Evolutionary conservation across 1,140 invertebrate species (phyloP).

Genomic region (Lepidurus apus): DNA sequence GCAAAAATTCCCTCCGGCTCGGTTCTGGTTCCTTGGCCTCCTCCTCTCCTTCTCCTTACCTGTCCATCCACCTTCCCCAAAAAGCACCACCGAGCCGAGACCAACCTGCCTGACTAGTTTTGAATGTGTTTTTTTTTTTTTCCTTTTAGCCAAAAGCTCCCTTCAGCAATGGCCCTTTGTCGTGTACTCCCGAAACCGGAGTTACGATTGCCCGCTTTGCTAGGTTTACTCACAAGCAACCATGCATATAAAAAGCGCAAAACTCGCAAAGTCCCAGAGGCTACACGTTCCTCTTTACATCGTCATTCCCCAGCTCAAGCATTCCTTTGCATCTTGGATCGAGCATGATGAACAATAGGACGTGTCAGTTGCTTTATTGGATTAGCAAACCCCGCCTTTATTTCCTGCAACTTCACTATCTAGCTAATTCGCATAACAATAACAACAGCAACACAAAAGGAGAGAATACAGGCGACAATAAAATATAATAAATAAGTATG

Average conservation of each 20-base stretch:
- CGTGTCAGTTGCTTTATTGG: neutral
- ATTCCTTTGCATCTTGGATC: neutral
- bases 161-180: too few relatives aligned
- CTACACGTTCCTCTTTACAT: neutral
- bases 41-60: neutral
- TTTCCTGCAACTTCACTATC: too few relatives aligned
- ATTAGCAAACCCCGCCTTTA: neutral
- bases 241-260: neutral
- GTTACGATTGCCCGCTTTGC: neutral
- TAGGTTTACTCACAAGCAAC: neutral
- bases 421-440: too few relatives aligned
- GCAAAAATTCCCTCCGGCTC: neutral
- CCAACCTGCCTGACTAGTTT: constrained; percentile 2
- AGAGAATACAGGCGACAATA: neutral
- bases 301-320: neutral
- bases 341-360: neutral
- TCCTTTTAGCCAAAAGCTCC: too few relatives aligned
- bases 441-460: neutral
- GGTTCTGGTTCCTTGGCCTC: neutral
- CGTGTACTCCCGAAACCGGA: too few relatives aligned
- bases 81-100: neutral
- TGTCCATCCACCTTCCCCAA: neutral
- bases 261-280: neutral
- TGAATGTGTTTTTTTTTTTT: neutral
- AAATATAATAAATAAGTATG: neutral